These are phyloP conservation scores for Pterois miles DNA, from an alignment of 2,797 vertebrate species.

Conservation along the genomic window DNA sequence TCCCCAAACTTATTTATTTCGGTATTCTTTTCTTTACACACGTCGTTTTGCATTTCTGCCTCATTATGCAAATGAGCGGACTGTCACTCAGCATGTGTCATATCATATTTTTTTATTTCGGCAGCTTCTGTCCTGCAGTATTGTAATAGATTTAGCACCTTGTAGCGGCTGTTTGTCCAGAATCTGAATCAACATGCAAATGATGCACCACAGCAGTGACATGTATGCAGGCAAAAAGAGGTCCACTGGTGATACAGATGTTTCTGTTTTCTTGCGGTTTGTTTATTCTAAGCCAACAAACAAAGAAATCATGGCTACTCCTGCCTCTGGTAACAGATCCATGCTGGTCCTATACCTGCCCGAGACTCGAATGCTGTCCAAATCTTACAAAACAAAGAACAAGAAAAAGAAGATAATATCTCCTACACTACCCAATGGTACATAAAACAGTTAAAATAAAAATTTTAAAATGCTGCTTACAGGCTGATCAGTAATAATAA, in stretches of 20 bases:
- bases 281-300: not conserved
- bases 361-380: not conserved
- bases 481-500: not conserved
- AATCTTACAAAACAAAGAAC: not conserved
- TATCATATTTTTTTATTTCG: too few relatives aligned
- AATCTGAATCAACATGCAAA: not conserved
- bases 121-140: too few relatives aligned
- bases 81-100: too few relatives aligned
- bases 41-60: too few relatives aligned
- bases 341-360: not conserved
- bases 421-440: too few relatives aligned
- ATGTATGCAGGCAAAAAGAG: not conserved
- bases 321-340: not conserved
- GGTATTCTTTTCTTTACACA: too few relatives aligned
- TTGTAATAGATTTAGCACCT: not conserved
- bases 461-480: not conserved
- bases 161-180: not conserved
- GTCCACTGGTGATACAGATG: not conserved
- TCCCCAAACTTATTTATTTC: too few relatives aligned
- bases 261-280: conserved; percentile 11
- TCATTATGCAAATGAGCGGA: too few relatives aligned
- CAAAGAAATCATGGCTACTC: conserved; percentile 4
- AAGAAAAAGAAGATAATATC: not conserved
- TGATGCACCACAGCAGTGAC: not conserved
- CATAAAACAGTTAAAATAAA: not conserved